A percentile compares a stretch with the other conserved stretches of the same genome.
Evolutionary conservation across 2,113 vertebrate genomes (phyloP).

Genomic region (Sapayoa aenigma): DNA sequence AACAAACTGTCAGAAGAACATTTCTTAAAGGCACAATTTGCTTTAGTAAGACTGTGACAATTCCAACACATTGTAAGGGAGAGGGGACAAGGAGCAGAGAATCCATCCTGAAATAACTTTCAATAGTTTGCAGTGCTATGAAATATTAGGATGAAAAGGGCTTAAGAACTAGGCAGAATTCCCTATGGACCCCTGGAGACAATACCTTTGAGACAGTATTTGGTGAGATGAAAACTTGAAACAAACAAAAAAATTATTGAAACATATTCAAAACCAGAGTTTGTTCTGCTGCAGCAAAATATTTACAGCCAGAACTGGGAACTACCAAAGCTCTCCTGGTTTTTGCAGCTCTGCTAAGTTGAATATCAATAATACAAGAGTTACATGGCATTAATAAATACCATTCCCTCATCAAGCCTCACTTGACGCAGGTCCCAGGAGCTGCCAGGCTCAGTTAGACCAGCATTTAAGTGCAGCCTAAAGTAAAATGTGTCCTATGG

Average conservation of each 20-base stretch:
- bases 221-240: neutral
- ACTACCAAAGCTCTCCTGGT: neutral
- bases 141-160: neutral
- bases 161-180: neutral
- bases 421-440: neutral
- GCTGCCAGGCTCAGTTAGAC: neutral
- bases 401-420: neutral
- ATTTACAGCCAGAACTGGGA: neutral
- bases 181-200: neutral
- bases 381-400: neutral
- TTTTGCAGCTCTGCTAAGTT: neutral
- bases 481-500: neutral
- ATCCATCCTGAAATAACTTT: neutral
- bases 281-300: neutral
- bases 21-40: constrained; percentile 28
- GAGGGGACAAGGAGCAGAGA: neutral
- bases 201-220: neutral
- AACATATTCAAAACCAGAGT: neutral
- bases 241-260: neutral
- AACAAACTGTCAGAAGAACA: constrained; percentile 11
- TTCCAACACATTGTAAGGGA: neutral
- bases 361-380: neutral
- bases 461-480: neutral
- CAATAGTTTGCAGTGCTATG: neutral
- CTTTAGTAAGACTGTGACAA: neutral